A percentile compares a stretch with the other conserved stretches of the same genome.
Conservation (phyloP, 2,113 vertebrate genomes). For the Orientallactaga bullata region DNA sequence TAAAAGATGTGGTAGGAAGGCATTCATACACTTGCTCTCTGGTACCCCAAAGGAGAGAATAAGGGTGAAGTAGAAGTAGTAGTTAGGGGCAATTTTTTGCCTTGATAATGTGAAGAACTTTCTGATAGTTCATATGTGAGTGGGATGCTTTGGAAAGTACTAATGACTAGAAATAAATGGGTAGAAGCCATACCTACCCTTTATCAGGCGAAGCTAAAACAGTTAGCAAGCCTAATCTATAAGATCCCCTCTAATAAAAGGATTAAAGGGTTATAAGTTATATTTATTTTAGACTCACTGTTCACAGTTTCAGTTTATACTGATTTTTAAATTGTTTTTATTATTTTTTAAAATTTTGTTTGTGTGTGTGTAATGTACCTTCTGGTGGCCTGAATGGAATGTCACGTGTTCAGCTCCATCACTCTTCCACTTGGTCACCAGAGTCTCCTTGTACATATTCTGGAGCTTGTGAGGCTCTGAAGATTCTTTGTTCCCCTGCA, state of each 20-base stretch:
- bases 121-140: background rate
- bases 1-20: background rate
- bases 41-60: background rate
- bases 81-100: background rate
- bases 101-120: slow-evolving; percentile 51
- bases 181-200: background rate
- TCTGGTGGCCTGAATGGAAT: no score
- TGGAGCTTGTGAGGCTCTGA: no score
- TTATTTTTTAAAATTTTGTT: no score
- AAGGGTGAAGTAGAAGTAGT: background rate
- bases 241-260: slow-evolving; percentile 25
- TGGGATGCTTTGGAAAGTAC: background rate
- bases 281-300: slow-evolving; percentile 41
- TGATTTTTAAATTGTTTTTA: background rate
- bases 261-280: slow-evolving; percentile 45
- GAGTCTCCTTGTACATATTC: no score
- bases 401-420: no score
- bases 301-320: slow-evolving; percentile 6
- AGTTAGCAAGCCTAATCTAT: background rate
- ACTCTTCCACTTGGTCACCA: no score
- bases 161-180: slow-evolving; percentile 7
- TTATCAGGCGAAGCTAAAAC: background rate
- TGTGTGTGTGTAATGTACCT: no score
- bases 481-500: no score
- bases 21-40: background rate